These are phyloP conservation scores for Ficedula albicollis DNA, from an alignment of 2,797 vertebrate species.

Conservation along the genomic window DNA sequence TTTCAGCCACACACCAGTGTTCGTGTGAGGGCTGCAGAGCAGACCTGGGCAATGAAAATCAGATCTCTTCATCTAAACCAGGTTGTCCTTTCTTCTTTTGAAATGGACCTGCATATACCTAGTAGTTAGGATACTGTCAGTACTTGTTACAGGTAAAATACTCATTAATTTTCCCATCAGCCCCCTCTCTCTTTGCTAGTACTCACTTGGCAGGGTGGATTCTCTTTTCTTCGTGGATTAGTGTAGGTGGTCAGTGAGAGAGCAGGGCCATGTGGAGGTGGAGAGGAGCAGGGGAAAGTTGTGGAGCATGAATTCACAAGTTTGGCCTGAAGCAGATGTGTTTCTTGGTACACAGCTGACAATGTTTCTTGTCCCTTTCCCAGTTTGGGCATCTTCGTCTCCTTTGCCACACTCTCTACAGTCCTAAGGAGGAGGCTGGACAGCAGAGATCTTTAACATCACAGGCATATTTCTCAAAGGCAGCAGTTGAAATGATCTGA, in stretches of 20 bases:
- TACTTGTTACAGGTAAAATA: neutral
- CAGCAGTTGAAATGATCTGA: neutral
- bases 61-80: neutral
- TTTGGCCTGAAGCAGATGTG: neutral
- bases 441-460: neutral
- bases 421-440: neutral
- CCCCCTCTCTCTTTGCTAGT: neutral
- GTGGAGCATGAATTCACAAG: neutral
- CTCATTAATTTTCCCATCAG: neutral
- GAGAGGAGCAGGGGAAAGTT: fast-evolving
- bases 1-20: neutral
- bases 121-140: neutral
- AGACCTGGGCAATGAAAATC: neutral
- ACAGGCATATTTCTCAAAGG: conserved; percentile 16
- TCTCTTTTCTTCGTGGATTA: neutral
- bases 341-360: neutral
- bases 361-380: neutral
- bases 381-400: neutral
- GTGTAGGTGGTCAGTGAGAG: neutral
- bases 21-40: neutral
- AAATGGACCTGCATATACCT: neutral
- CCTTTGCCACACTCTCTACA: neutral
- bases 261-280: neutral
- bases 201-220: neutral
- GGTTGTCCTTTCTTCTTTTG: neutral